Conservation (phyloP, 2,797 vertebrate species). For the Halcyon leucocephala region DNA sequence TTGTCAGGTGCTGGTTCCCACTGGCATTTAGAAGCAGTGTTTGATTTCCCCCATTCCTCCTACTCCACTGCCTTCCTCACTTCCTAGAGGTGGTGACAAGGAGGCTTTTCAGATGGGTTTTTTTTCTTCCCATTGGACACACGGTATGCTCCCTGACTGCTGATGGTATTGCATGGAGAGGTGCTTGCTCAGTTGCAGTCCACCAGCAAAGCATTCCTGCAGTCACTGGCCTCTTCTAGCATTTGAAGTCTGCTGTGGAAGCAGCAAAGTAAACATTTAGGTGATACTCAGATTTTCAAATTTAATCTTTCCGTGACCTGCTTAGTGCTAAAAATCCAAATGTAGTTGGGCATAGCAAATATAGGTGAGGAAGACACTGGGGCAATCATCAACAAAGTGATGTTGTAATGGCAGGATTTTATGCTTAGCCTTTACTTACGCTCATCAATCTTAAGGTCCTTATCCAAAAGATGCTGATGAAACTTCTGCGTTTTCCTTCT, state of each 20-base stretch:
- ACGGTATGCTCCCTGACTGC: rapidly evolving
- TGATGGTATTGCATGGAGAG: background rate
- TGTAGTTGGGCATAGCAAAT: background rate
- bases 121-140: background rate
- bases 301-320: background rate
- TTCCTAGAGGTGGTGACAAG: background rate
- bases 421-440: background rate
- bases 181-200: background rate
- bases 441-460: background rate
- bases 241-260: background rate
- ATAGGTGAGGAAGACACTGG: background rate
- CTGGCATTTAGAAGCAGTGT: background rate
- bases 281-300: background rate
- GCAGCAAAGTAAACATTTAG: background rate
- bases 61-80: background rate
- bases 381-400: background rate
- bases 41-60: background rate
- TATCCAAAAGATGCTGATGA: background rate
- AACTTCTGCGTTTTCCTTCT: background rate
- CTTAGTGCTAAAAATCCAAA: background rate
- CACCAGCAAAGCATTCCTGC: rapidly evolving
- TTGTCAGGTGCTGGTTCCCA: background rate
- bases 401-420: background rate
- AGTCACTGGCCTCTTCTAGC: rapidly evolving
- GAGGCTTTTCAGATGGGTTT: background rate